phyloP scores from a whole-genome alignment of 2,113 vertebrate species.

The Pterocles gutturalis region DNA sequence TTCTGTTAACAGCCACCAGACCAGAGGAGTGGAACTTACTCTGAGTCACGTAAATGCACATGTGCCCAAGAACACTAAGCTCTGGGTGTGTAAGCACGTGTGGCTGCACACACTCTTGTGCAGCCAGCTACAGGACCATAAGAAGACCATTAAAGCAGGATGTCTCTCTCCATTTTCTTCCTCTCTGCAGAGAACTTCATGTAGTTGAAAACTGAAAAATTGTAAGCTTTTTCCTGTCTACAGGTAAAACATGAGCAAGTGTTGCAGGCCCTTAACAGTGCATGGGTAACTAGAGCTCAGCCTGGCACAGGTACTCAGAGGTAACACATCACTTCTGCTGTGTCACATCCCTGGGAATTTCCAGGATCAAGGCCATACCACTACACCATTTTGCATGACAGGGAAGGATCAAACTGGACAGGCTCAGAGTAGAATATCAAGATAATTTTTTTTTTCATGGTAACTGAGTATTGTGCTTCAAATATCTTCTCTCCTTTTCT shows the following conservation, averaged over 20 bases:
- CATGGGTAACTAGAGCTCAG: not conserved
- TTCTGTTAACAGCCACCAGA: conserved; percentile 3
- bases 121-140: not conserved
- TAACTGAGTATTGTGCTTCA: not conserved
- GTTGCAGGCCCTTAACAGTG: not conserved
- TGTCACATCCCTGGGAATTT: not conserved
- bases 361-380: not conserved
- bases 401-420: not conserved
- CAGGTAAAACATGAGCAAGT: not conserved
- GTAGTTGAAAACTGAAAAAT: not conserved
- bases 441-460: not conserved
- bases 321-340: not conserved
- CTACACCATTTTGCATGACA: not conserved
- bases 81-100: not conserved
- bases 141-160: not conserved
- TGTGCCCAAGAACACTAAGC: not conserved
- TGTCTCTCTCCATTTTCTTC: not conserved
- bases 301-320: not conserved
- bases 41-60: not conserved
- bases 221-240: not conserved
- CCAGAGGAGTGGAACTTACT: not conserved
- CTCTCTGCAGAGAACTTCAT: not conserved
- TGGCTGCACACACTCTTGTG: not conserved
- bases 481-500: not conserved
- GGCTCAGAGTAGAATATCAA: not conserved